Evolutionary conservation across 2,113 vertebrate species (phyloP).

Genomic region (Mustelus asterias): DNA sequence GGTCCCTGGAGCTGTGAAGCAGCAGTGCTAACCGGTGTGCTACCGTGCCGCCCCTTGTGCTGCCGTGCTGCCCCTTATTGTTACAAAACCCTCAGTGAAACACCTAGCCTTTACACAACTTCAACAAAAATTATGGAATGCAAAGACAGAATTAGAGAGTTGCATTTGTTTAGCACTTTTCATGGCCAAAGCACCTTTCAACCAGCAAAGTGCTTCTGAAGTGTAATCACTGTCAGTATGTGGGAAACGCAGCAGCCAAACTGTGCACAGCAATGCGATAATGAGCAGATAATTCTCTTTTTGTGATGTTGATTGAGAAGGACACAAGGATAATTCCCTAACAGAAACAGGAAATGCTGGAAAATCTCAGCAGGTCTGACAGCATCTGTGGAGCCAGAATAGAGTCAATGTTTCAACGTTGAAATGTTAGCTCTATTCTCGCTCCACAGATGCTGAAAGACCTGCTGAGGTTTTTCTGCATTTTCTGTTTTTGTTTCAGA

Average conservation of each 20-base stretch:
- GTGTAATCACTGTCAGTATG: neutral
- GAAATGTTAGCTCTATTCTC: too few relatives aligned
- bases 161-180: neutral
- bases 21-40: too few relatives aligned
- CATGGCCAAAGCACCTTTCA: neutral
- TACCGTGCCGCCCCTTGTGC: too few relatives aligned
- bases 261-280: neutral
- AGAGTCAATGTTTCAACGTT: too few relatives aligned
- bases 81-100: neutral
- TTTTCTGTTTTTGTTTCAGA: too few relatives aligned
- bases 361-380: too few relatives aligned
- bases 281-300: neutral
- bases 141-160: neutral
- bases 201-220: neutral
- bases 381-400: too few relatives aligned
- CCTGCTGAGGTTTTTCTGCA: too few relatives aligned
- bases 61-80: too few relatives aligned
- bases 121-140: neutral
- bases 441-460: too few relatives aligned
- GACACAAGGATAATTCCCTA: neutral
- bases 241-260: neutral
- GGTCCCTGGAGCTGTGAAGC: too few relatives aligned
- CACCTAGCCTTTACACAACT: neutral
- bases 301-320: neutral
- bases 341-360: too few relatives aligned